These are phyloP conservation scores for Serranus cabrilla DNA, from an alignment of 2,797 vertebrate genomes.

Conservation along the genomic window DNA sequence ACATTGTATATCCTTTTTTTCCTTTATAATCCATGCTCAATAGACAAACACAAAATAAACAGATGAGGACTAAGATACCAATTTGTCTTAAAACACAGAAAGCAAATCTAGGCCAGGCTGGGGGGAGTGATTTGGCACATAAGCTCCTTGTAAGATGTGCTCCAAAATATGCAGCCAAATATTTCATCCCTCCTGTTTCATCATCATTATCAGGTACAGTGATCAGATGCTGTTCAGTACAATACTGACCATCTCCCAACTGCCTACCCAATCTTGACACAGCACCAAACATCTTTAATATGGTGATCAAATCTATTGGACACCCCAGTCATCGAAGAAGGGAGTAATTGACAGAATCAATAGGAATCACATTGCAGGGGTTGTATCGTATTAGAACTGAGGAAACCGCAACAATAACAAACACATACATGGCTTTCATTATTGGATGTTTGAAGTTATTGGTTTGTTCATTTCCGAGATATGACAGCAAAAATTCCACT, in stretches of 20 bases:
- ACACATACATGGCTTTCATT: conserved; percentile 20
- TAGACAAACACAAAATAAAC: conserved; percentile 40
- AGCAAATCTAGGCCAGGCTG: conserved; percentile 74
- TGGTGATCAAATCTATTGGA: conserved; percentile 63
- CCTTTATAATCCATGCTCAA: conserved; percentile 50
- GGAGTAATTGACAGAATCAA: conserved; percentile 68
- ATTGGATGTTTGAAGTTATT: conserved; percentile 14
- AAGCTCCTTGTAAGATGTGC: conserved; percentile 75
- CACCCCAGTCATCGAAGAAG: conserved; percentile 57
- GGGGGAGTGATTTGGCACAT: conserved; percentile 71
- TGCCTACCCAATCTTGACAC: conserved; percentile 13
- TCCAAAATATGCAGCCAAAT: conserved; percentile 75
- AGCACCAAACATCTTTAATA: conserved; percentile 39
- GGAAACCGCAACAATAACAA: conserved; percentile 23
- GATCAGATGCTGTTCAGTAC: conserved; percentile 72
- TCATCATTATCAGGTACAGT: conserved; percentile 73
- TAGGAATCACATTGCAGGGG: conserved; percentile 54
- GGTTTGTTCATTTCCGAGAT: conserved; percentile 14
- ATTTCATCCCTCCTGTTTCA: conserved; percentile 66
- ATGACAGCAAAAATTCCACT: background rate
- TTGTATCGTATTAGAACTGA: conserved; percentile 11
- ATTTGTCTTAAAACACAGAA: conserved; percentile 61
- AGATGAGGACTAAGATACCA: conserved; percentile 43
- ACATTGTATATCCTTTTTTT: conserved; percentile 28
- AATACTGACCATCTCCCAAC: conserved; percentile 38